Evolutionary conservation across 2,888 invertebrate genomes (phyloP).

Genomic region (Diarsia rubi): DNA sequence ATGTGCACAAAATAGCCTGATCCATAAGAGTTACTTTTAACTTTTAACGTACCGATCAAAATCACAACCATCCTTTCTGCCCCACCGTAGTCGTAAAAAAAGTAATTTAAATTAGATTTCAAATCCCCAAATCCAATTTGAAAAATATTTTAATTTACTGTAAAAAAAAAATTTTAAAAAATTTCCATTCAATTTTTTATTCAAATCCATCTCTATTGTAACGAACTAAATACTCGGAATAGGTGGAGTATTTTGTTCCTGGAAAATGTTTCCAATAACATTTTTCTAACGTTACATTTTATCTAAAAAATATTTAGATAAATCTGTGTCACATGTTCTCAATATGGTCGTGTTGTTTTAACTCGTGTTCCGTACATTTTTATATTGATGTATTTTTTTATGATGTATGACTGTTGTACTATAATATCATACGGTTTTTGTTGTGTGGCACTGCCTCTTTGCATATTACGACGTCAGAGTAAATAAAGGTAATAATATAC

Average conservation of each 20-base stretch:
- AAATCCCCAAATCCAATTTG: neutral
- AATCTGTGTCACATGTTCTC: conserved; percentile 64
- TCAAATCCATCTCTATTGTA: neutral
- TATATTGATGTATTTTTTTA: conserved; percentile 66
- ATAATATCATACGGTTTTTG: conserved; percentile 51
- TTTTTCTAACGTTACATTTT: conserved; percentile 28
- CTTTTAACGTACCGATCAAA: neutral
- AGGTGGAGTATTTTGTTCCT: neutral
- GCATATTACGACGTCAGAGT: conserved; percentile 23
- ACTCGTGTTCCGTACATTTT: conserved; percentile 52
- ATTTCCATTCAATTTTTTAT: no score
- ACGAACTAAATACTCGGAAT: conserved; percentile 11
- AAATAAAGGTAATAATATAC: neutral
- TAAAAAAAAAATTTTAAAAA: no score
- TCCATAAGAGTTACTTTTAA: neutral
- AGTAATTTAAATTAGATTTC: neutral
- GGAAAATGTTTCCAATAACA: conserved; percentile 7
- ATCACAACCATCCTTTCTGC: no score
- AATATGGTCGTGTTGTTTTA: conserved; percentile 51
- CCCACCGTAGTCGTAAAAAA: neutral
- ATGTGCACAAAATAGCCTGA: no score
- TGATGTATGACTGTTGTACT: conserved; percentile 62
- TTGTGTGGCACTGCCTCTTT: conserved; percentile 33
- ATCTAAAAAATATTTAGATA: conserved; percentile 42
- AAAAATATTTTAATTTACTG: neutral